Evolutionary conservation across 2,797 vertebrate species (phyloP).

Genomic region (Atherinosoma microstoma): DNA sequence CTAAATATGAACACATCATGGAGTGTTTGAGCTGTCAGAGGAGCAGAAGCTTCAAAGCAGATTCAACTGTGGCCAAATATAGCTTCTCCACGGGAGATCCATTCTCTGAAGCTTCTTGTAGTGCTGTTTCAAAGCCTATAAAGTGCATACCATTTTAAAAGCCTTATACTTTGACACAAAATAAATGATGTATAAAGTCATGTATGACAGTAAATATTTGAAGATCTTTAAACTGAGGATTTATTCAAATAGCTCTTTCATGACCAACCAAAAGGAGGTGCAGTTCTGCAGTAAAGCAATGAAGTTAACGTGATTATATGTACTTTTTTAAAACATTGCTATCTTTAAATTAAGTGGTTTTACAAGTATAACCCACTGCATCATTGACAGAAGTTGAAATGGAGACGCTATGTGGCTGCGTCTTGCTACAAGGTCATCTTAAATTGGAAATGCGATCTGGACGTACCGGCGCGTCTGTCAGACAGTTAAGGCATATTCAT

Average conservation of each 20-base stretch:
- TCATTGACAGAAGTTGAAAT: too few relatives aligned
- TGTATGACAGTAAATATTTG: conserved; percentile 8
- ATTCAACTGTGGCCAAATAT: conserved; percentile 70
- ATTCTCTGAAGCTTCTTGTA: conserved; percentile 39
- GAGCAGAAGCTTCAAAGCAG: conserved; percentile 50
- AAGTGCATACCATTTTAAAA: conserved; percentile 19
- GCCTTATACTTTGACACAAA: conserved; percentile 8
- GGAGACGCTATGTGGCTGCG: too few relatives aligned
- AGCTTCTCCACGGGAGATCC: conserved; percentile 60
- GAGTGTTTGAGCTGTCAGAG: conserved; percentile 50
- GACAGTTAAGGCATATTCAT: neutral
- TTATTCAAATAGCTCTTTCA: neutral
- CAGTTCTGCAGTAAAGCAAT: neutral
- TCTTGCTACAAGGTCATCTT: too few relatives aligned
- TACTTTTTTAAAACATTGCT: neutral
- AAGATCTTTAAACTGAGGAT: conserved; percentile 5
- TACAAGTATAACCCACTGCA: neutral
- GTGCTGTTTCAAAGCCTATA: conserved; percentile 35
- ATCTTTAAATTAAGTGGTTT: neutral
- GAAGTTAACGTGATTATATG: too few relatives aligned
- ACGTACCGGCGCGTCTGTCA: neutral
- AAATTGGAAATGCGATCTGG: too few relatives aligned
- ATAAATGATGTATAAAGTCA: neutral
- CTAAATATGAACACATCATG: conserved; percentile 41
- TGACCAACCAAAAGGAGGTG: neutral